Percentiles rank a stretch among this genome's conserved stretches.
These are phyloP conservation scores for Desmodus rotundus DNA, from an alignment of 2,113 vertebrate genomes.

Conservation along the genomic window DNA sequence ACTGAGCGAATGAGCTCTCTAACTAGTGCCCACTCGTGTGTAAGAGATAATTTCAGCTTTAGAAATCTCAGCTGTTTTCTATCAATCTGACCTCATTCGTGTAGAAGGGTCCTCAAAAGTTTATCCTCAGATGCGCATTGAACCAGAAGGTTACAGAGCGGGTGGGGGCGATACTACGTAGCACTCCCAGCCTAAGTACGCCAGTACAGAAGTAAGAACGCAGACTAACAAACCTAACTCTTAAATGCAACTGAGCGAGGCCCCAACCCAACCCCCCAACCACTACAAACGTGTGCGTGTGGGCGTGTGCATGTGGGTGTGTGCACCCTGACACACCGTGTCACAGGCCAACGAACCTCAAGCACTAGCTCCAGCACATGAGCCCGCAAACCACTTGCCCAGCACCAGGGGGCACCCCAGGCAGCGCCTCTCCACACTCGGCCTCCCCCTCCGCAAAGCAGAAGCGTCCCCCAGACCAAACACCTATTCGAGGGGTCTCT, in stretches of 20 bases:
- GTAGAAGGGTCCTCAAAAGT: not conserved
- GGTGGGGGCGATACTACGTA: not conserved
- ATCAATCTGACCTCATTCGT: slow-evolving; percentile 49
- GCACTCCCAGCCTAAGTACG: not conserved
- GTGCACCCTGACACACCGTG: not conserved
- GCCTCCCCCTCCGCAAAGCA: not conserved
- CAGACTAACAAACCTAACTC: not conserved
- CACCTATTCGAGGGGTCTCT: not conserved
- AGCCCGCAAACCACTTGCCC: not conserved
- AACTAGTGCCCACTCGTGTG: slow-evolving; percentile 6
- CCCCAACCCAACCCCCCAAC: not conserved
- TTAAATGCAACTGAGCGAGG: not conserved
- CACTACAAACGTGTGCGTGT: not conserved
- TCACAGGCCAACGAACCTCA: not conserved
- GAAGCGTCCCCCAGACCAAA: not conserved
- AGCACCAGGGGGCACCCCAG: not conserved
- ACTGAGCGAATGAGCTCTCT: slow-evolving; percentile 46
- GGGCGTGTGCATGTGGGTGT: not conserved
- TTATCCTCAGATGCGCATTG: slow-evolving; percentile 28
- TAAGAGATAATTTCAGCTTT: slow-evolving; percentile 20
- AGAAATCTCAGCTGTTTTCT: slow-evolving; percentile 42
- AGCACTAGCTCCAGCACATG: not conserved
- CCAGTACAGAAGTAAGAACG: not conserved
- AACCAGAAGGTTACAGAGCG: not conserved
- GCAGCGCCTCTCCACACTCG: not conserved